Conservation (phyloP, 2,888 invertebrate genomes). For the Sphecodes monilicornis region DNA sequence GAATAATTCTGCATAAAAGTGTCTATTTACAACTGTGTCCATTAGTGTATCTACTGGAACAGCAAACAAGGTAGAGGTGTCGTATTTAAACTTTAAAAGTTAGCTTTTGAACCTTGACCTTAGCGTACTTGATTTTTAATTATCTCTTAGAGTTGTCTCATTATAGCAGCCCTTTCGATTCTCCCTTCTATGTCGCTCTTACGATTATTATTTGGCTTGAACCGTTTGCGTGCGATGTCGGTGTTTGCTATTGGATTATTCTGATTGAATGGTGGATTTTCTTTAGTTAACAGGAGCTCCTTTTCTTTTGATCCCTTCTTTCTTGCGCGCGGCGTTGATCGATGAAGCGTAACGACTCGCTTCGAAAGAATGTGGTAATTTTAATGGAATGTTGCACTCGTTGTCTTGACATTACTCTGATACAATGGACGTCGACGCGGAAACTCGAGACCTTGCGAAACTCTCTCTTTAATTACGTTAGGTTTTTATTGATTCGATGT, state of each 20-base stretch:
- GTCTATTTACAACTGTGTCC: too few species aligned
- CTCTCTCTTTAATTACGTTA: background rate
- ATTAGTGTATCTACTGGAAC: too few species aligned
- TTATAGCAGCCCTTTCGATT: background rate
- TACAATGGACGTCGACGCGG: background rate
- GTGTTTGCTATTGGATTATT: background rate
- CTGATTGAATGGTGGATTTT: conserved; percentile 3
- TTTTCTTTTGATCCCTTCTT: background rate
- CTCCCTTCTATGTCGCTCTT: background rate
- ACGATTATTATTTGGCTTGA: background rate
- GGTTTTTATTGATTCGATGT: background rate
- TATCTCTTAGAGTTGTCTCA: background rate
- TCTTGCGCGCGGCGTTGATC: background rate
- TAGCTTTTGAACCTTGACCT: background rate
- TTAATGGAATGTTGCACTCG: conserved; percentile 37
- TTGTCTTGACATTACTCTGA: background rate
- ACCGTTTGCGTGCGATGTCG: conserved; percentile 8
- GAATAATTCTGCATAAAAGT: too few species aligned
- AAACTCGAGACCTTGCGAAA: background rate
- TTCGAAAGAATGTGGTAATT: background rate
- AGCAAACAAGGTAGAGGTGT: too few species aligned
- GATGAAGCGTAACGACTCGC: background rate
- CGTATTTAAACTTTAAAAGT: too few species aligned
- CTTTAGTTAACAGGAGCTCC: background rate
- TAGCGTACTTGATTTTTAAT: background rate